Percentiles rank a stretch among this genome's conserved stretches.
phyloP scores from a whole-genome alignment of 2,113 vertebrate genomes.

The Phylloscopus whistleri region DNA sequence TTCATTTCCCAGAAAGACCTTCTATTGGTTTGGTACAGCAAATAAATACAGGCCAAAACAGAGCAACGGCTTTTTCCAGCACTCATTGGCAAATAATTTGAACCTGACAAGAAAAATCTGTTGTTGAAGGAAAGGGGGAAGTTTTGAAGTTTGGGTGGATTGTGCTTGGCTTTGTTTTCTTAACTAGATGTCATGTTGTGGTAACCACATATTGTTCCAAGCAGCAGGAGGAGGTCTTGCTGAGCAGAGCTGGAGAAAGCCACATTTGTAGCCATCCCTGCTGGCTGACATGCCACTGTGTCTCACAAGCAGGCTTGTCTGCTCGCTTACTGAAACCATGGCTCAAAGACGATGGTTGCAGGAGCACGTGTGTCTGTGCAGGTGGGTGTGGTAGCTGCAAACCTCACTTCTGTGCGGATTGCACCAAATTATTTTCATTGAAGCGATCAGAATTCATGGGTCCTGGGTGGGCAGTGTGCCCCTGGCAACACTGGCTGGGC shows the following conservation, averaged over 20 bases:
- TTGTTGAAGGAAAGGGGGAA: conserved; percentile 1
- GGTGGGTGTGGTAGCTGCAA: background rate
- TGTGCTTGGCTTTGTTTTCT: conserved; percentile 29
- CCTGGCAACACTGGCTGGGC: background rate
- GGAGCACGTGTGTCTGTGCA: background rate
- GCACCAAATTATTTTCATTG: background rate
- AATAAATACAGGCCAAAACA: conserved; percentile 1
- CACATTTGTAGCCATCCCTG: background rate
- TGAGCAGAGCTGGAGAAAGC: background rate
- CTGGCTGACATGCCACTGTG: background rate
- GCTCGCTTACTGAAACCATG: background rate
- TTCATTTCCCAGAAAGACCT: background rate
- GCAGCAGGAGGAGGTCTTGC: conserved; percentile 33
- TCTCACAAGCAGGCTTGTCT: background rate
- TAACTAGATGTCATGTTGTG: conserved; percentile 39
- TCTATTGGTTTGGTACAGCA: background rate
- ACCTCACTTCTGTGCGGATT: background rate
- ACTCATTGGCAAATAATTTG: background rate
- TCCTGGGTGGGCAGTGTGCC: background rate
- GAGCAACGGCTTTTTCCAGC: background rate
- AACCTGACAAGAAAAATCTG: conserved; percentile 48
- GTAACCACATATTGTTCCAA: conserved; percentile 43
- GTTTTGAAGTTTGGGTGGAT: conserved; percentile 20
- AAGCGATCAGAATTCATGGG: background rate
- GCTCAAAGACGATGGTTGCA: background rate